A percentile compares a stretch with the other conserved stretches of the same genome.
Evolutionary conservation across 2,797 vertebrate genomes (phyloP).

Genomic region (Molossus molossus): DNA sequence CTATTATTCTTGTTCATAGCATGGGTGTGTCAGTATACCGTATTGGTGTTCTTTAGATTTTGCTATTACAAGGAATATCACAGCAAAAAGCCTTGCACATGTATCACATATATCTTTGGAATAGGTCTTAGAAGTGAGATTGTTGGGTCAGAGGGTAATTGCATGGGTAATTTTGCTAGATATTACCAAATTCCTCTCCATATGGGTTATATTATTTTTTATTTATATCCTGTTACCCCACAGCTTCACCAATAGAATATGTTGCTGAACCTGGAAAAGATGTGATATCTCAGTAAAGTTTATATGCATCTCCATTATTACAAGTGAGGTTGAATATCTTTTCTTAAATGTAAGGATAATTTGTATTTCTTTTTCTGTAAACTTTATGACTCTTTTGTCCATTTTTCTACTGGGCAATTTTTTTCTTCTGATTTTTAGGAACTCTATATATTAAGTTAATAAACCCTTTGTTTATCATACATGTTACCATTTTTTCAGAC

Average conservation of each 20-base stretch:
- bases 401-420: neutral
- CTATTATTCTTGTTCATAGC: neutral
- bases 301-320: neutral
- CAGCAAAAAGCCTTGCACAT: neutral
- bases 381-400: neutral
- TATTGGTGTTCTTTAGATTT: neutral
- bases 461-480: neutral
- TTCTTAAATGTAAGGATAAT: neutral
- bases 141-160: neutral
- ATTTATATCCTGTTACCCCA: neutral
- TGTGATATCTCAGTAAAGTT: neutral
- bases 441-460: neutral
- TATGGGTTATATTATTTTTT: neutral
- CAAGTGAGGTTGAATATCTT: neutral
- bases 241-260: neutral
- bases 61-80: neutral
- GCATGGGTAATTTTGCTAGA: neutral
- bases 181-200: neutral
- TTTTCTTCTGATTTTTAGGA: constrained; percentile 43
- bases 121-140: neutral
- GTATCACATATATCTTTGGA: neutral
- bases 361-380: neutral
- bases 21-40: neutral
- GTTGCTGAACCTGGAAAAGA: neutral
- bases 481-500: neutral